Evolutionary conservation across 1,140 invertebrate genomes (phyloP).

Genomic region (Eumeta japonica): DNA sequence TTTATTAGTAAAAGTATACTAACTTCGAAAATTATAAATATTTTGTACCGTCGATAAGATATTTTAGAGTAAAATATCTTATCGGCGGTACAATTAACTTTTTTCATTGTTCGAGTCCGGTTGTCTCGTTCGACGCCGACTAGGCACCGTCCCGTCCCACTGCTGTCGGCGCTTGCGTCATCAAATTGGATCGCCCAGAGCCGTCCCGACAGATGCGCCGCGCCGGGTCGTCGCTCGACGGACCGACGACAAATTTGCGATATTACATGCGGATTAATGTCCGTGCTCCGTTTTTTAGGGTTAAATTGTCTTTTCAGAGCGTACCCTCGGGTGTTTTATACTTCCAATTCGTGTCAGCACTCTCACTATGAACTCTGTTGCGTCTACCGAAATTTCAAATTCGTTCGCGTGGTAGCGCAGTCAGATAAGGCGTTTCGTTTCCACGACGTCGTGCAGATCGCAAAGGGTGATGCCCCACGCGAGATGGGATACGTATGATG

Average conservation of each 20-base stretch:
- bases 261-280: slow-evolving; percentile 58
- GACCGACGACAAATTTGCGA: slow-evolving; percentile 55
- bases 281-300: slow-evolving; percentile 53
- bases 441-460: slow-evolving; percentile 32
- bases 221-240: slow-evolving; percentile 22
- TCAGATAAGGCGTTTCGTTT: slow-evolving; percentile 26
- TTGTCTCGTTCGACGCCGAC: no score
- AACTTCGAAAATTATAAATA: no score
- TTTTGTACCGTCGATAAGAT: no score
- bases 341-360: slow-evolving; percentile 2
- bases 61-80: no score
- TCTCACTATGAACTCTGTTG: neutral
- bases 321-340: slow-evolving; percentile 25
- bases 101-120: no score
- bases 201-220: slow-evolving; percentile 42
- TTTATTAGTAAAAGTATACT: no score
- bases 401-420: no score
- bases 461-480: slow-evolving; percentile 49
- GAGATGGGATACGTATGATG: slow-evolving; percentile 53
- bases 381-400: neutral
- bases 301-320: slow-evolving; percentile 56
- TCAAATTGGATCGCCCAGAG: no score
- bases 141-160: no score
- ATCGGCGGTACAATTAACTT: no score
- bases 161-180: no score